Conservation (phyloP, 2,797 vertebrate species). For the Pempheris klunzingeri region DNA sequence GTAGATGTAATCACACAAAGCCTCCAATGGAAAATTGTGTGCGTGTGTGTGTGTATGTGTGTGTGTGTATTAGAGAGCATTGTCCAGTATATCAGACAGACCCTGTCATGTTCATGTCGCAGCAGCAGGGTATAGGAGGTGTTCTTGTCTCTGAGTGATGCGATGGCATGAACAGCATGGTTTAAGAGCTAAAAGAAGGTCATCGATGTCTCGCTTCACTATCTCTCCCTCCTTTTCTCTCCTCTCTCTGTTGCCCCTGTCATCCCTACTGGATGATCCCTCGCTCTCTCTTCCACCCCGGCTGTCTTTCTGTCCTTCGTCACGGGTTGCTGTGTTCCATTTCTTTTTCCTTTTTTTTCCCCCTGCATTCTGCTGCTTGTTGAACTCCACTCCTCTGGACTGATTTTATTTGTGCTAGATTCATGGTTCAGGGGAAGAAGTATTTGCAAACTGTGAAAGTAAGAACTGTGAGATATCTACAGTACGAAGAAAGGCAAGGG, state of each 20-base stretch:
- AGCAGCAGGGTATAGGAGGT: conserved; percentile 77
- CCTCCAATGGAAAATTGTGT: conserved; percentile 9
- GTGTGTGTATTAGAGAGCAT: conserved; percentile 63
- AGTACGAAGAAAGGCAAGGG: conserved; percentile 1
- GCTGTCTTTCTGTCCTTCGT: conserved; percentile 84
- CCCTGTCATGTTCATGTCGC: conserved; percentile 81
- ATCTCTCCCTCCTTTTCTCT: conserved; percentile 75
- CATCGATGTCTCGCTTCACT: conserved; percentile 82
- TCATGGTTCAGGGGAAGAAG: conserved; percentile 35
- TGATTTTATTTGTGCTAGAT: conserved; percentile 65
- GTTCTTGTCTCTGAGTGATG: conserved; percentile 83
- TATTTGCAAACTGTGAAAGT: conserved; percentile 58
- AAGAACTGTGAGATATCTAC: conserved; percentile 19
- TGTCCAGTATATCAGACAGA: conserved; percentile 80
- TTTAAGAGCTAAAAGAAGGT: conserved; percentile 84
- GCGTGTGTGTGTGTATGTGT: conserved; percentile 31
- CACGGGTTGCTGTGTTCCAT: conserved; percentile 77
- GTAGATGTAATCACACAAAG: conserved; percentile 46
- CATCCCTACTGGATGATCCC: conserved; percentile 83
- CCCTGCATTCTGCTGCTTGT: conserved; percentile 50
- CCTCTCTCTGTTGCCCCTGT: conserved; percentile 83
- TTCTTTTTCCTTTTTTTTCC: conserved; percentile 36
- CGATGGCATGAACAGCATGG: conserved; percentile 83
- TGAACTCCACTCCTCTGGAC: conserved; percentile 59
- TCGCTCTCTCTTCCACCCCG: conserved; percentile 76